phyloP scores from a whole-genome alignment of 2,113 vertebrate species.

The Bucco capensis region DNA sequence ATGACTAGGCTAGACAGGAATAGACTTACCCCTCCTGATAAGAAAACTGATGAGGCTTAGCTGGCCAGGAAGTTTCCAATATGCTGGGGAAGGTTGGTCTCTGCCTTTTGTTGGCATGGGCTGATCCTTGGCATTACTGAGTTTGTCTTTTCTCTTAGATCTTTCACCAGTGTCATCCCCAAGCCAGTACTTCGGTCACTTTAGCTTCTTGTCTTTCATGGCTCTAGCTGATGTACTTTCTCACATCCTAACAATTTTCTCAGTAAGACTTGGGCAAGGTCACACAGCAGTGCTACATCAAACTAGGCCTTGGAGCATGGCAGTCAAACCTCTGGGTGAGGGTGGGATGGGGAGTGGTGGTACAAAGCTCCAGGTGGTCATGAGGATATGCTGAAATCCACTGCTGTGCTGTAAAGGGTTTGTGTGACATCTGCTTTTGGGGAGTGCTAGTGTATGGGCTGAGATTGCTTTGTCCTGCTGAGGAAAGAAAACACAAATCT shows the following conservation, averaged over 20 bases:
- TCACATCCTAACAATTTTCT: neutral
- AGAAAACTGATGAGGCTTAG: neutral
- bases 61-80: neutral
- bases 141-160: neutral
- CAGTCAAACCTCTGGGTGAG: neutral
- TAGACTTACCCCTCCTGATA: neutral
- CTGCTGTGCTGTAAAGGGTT: fast-evolving
- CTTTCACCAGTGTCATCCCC: neutral
- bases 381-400: neutral
- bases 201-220: neutral
- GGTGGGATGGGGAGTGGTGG: neutral
- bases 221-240: neutral
- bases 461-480: neutral
- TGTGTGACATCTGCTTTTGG: neutral
- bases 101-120: neutral
- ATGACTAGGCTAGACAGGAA: neutral
- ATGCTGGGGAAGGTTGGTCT: neutral
- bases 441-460: fast-evolving
- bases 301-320: neutral
- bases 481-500: neutral
- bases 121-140: neutral
- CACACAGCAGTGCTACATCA: neutral
- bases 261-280: neutral
- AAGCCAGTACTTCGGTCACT: neutral
- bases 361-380: neutral